Evolutionary conservation across 2,797 vertebrate genomes (phyloP).

Genomic region (Notamacropus eugenii): DNA sequence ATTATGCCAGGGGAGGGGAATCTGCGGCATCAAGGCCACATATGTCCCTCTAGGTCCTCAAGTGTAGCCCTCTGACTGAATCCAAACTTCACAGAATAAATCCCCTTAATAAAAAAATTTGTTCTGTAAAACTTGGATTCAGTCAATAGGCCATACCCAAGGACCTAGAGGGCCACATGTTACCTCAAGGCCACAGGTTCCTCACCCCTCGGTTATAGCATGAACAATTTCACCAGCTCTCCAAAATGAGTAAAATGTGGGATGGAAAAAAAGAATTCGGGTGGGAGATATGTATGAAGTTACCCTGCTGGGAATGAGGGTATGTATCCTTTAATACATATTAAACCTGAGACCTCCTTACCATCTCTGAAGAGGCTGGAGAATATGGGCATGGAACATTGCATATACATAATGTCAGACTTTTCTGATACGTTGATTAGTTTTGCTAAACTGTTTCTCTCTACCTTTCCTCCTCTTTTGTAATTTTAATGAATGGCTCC

Average conservation of each 20-base stretch:
- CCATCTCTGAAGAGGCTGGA: background rate
- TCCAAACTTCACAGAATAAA: no score
- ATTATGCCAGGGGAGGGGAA: background rate
- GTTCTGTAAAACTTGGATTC: no score
- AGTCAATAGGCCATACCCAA: no score
- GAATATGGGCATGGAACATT: background rate
- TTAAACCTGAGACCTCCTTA: background rate
- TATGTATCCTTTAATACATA: background rate
- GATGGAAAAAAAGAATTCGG: conserved; percentile 35
- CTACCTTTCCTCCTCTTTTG: background rate
- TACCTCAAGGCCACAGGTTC: no score
- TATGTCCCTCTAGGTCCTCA: no score
- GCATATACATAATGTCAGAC: background rate
- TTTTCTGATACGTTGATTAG: background rate
- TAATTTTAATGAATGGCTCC: background rate
- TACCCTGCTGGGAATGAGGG: background rate
- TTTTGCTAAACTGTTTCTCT: background rate
- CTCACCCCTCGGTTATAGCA: no score
- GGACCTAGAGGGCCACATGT: no score
- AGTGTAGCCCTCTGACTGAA: no score
- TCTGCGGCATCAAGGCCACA: no score
- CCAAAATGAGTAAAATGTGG: background rate
- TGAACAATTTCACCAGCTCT: conserved; percentile 7
- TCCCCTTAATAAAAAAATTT: no score
- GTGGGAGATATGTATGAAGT: background rate